phyloP scores from a whole-genome alignment of 2,797 vertebrate species.

The Urocyon cinereoargenteus region DNA sequence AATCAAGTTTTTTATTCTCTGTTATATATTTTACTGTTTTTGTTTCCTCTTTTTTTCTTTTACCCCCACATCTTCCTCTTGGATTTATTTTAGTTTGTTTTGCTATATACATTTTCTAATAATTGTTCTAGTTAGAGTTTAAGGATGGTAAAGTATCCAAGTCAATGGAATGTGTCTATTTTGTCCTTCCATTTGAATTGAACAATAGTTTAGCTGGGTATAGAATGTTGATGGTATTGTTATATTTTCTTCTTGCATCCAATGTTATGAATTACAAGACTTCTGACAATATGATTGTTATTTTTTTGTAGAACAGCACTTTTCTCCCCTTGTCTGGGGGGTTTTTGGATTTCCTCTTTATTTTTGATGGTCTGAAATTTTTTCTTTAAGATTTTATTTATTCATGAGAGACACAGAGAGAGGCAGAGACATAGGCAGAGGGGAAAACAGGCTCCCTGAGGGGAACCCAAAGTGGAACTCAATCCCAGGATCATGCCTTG shows the following conservation, averaged over 20 bases:
- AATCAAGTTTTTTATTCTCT: slow-evolving; percentile 12
- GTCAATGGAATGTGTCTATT: neutral
- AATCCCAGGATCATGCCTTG: no score
- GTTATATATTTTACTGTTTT: neutral
- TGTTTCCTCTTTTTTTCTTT: neutral
- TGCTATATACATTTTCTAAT: neutral
- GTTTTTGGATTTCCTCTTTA: neutral
- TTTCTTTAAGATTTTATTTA: no score
- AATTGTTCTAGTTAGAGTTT: neutral
- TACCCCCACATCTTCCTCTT: neutral
- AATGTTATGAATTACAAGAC: neutral
- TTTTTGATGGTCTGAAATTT: neutral
- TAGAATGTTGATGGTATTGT: neutral
- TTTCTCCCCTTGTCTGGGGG: neutral
- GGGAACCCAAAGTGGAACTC: no score
- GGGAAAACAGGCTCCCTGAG: no score
- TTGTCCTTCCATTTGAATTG: neutral
- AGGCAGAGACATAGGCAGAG: no score
- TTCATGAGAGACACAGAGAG: no score
- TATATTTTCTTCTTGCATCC: neutral
- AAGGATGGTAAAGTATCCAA: neutral
- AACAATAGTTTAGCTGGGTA: neutral
- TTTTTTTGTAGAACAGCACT: neutral
- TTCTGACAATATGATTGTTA: neutral
- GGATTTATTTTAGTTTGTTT: neutral